Conservation (phyloP, 2,888 invertebrate genomes). For the Cryptops parisi region DNA sequence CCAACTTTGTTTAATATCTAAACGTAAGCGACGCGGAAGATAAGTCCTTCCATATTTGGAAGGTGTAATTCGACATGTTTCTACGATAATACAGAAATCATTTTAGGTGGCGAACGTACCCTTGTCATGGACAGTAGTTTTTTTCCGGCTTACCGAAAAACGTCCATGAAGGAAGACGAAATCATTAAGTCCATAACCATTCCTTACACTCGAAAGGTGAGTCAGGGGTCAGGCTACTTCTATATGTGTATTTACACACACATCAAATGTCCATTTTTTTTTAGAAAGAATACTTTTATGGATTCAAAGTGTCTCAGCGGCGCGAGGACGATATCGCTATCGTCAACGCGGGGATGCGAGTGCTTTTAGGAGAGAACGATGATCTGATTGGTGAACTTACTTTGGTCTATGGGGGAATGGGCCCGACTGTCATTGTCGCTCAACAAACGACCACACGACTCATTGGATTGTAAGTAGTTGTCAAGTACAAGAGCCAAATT, state of each 20-base stretch:
- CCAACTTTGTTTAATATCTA: no score
- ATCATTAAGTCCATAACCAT: conserved; percentile 65
- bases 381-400: conserved; percentile 43
- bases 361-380: conserved; percentile 42
- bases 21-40: no score
- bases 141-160: conserved; percentile 74
- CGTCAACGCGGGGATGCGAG: conserved; percentile 64
- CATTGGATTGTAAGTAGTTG: conserved; percentile 26
- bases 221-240: no score
- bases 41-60: no score
- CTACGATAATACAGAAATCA: no score
- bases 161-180: conserved; percentile 55
- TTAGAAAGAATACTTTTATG: conserved; percentile 56
- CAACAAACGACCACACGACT: conserved; percentile 46
- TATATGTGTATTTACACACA: no score
- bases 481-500: no score
- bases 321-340: conserved; percentile 93
- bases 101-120: no score
- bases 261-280: no score
- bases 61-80: no score
- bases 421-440: conserved; percentile 64
- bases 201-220: no score
- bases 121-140: no score
- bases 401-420: conserved; percentile 88
- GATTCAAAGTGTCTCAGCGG: conserved; percentile 80